Percentiles rank a stretch among this genome's conserved stretches.
These are phyloP conservation scores for Drosophila tropicalis DNA, from an alignment of 1,140 invertebrate species.

Conservation along the genomic window DNA sequence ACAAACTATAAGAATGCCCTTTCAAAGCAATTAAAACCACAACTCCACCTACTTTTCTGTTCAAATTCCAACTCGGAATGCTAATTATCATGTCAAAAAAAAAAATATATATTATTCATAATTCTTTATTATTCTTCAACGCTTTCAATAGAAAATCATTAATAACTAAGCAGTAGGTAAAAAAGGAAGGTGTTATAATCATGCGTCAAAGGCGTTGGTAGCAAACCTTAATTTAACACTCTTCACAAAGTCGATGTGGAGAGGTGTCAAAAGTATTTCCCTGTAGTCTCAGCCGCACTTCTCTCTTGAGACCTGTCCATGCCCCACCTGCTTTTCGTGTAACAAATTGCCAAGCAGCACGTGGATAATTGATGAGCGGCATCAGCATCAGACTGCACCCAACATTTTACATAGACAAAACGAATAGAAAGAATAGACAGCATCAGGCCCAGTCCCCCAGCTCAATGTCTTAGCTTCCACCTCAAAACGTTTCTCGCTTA, in stretches of 20 bases:
- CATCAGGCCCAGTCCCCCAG: conserved; percentile 29
- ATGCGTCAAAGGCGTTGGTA: conserved; percentile 60
- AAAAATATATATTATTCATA: conserved; percentile 31
- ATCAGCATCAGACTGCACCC: conserved; percentile 21
- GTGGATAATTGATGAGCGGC: conserved; percentile 75
- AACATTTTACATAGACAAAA: conserved; percentile 27
- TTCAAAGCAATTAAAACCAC: conserved; percentile 21
- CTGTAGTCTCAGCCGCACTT: background rate
- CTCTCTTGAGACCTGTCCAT: conserved; percentile 15
- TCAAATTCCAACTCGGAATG: conserved; percentile 69
- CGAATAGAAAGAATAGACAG: conserved; percentile 2
- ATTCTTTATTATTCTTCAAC: conserved; percentile 11
- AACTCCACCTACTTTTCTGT: conserved; percentile 74
- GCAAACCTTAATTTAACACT: conserved; percentile 14
- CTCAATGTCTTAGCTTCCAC: background rate
- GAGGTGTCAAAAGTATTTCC: conserved; percentile 67
- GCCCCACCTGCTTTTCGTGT: conserved; percentile 41
- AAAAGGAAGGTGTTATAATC: conserved; percentile 76
- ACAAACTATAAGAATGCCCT: background rate
- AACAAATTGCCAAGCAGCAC: conserved; percentile 74
- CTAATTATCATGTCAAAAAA: conserved; percentile 54
- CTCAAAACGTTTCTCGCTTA: conserved; percentile 23
- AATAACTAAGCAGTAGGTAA: conserved; percentile 54
- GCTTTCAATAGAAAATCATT: conserved; percentile 51
- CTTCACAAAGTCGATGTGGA: conserved; percentile 1